These are phyloP conservation scores for Balaenoptera acutorostrata DNA, from an alignment of 2,113 vertebrate species.

Conservation along the genomic window DNA sequence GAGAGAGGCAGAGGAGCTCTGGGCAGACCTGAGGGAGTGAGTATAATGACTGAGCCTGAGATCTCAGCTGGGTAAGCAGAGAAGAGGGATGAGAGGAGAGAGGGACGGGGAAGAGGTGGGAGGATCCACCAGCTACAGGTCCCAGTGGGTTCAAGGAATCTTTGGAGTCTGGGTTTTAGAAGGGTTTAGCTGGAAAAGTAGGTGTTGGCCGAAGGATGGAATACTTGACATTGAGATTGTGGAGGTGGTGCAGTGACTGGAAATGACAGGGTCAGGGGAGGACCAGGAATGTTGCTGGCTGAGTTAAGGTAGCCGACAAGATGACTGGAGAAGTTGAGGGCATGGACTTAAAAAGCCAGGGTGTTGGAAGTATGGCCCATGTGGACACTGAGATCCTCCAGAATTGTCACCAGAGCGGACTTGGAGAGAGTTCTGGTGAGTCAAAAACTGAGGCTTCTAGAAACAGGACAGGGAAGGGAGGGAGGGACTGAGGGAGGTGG, in stretches of 20 bases:
- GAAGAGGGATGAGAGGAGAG: too few species aligned
- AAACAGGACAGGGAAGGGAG: not conserved
- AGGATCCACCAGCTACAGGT: too few species aligned
- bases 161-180: not conserved
- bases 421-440: not conserved
- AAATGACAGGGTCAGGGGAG: accelerated
- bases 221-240: not conserved
- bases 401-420: not conserved
- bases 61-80: not conserved
- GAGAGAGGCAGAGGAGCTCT: not conserved
- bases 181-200: not conserved
- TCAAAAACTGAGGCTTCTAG: not conserved
- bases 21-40: too few species aligned
- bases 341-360: accelerated
- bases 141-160: not conserved
- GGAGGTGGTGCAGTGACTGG: too few species aligned
- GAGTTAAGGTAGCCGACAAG: not conserved
- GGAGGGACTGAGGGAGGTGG: accelerated
- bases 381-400: not conserved
- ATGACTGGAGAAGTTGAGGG: not conserved
- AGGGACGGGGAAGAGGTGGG: accelerated
- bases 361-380: accelerated
- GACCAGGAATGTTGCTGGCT: not conserved
- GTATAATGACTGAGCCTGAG: accelerated
- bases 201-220: not conserved